Conservation (phyloP, 2,113 vertebrate genomes). For the Acrocephalus kingi region DNA sequence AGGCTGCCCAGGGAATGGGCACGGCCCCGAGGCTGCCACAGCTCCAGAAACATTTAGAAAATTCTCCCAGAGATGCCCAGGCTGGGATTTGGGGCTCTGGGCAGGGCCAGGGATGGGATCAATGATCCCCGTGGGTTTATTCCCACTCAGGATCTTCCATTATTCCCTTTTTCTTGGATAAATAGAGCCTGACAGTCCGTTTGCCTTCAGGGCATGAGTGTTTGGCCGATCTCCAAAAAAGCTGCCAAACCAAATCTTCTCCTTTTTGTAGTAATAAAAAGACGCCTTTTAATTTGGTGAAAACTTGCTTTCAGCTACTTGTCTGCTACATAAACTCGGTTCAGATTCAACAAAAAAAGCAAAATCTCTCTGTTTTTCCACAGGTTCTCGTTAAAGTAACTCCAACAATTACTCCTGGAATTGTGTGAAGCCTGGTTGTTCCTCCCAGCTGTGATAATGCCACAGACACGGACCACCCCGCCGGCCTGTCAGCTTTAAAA, state of each 20-base stretch:
- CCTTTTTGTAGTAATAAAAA: neutral
- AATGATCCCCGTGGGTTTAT: neutral
- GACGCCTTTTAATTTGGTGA: neutral
- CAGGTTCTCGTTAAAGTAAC: neutral
- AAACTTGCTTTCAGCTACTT: neutral
- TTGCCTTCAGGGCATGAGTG: neutral
- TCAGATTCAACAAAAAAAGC: neutral
- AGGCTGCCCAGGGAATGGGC: neutral
- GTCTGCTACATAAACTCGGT: neutral
- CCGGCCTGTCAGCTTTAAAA: slow-evolving; percentile 67
- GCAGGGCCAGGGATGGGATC: neutral
- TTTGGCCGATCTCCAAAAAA: neutral
- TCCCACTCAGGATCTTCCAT: neutral
- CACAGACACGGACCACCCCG: slow-evolving; percentile 60
- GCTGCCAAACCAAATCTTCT: neutral
- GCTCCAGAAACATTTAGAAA: neutral
- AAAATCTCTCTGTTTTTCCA: neutral
- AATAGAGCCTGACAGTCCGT: neutral
- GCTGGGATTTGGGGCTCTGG: neutral
- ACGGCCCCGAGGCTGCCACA: neutral
- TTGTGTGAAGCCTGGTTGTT: neutral
- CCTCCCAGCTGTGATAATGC: slow-evolving; percentile 48
- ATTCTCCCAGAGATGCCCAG: neutral
- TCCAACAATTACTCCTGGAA: neutral
- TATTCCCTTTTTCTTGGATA: neutral